A percentile compares a stretch with the other conserved stretches of the same genome.
These are phyloP conservation scores for Hormaphis cornu DNA, from an alignment of 1,140 invertebrate genomes.

Conservation along the genomic window DNA sequence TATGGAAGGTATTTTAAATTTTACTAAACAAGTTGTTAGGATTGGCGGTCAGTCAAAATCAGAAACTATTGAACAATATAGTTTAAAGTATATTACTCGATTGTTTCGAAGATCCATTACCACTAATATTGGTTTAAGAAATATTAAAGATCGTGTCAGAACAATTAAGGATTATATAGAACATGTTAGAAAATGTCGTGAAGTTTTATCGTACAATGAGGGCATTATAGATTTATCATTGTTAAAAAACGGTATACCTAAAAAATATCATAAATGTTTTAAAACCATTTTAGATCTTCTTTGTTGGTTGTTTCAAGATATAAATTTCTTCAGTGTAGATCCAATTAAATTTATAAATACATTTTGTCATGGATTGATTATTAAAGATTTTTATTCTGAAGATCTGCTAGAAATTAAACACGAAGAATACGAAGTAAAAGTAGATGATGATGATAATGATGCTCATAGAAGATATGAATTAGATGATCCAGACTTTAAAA, in stretches of 20 bases:
- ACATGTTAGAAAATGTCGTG: background rate
- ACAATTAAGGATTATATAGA: background rate
- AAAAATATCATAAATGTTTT: background rate
- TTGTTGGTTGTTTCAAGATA: background rate
- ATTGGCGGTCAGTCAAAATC: slow-evolving; percentile 61
- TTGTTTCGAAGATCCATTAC: background rate
- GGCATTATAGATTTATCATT: background rate
- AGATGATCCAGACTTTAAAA: background rate
- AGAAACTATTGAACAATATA: slow-evolving; percentile 34
- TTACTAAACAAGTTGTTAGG: slow-evolving; percentile 53
- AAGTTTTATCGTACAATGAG: background rate
- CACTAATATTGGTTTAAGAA: background rate
- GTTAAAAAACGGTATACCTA: slow-evolving; percentile 4
- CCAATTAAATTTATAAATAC: background rate
- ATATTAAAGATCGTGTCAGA: background rate
- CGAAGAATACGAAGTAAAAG: background rate
- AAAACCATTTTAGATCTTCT: background rate
- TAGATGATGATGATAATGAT: background rate
- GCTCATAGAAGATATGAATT: background rate
- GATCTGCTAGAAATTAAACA: background rate
- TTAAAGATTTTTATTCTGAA: background rate
- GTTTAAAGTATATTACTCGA: background rate
- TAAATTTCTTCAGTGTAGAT: background rate
- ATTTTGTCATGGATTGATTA: background rate
- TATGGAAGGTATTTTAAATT: slow-evolving; percentile 55